These are phyloP conservation scores for Drosophila nigromelanica DNA, from an alignment of 1,140 invertebrate species.

Conservation along the genomic window DNA sequence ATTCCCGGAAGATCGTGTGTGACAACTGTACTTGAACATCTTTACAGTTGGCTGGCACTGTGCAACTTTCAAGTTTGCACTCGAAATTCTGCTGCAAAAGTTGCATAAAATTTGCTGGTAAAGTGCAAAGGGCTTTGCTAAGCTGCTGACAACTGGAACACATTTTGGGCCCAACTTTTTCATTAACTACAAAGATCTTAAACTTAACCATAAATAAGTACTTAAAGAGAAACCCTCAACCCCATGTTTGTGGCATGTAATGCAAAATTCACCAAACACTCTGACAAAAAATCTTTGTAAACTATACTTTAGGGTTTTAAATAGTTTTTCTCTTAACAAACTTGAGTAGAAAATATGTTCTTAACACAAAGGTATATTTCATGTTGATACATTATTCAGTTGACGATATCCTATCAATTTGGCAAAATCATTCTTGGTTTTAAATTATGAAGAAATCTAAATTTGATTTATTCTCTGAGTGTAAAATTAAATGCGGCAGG, in stretches of 20 bases:
- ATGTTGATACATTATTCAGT: no score
- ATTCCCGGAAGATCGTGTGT: constrained; percentile 33
- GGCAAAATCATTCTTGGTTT: no score
- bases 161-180: constrained; percentile 38
- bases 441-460: background rate
- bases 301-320: background rate
- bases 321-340: background rate
- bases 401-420: no score
- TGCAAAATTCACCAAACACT: constrained; percentile 1
- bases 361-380: no score
- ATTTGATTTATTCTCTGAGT: constrained; percentile 1
- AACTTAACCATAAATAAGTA: constrained; percentile 21
- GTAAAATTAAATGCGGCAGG: constrained; percentile 25
- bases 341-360: background rate
- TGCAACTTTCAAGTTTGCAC: constrained; percentile 30
- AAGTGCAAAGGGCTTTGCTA: constrained; percentile 35
- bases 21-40: constrained; percentile 32
- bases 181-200: constrained; percentile 39
- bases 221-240: constrained; percentile 3
- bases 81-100: constrained; percentile 12
- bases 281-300: no score
- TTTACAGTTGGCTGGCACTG: background rate
- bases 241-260: background rate
- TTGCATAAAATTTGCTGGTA: constrained; percentile 22
- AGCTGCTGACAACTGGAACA: constrained; percentile 26